Conservation (phyloP, 2,888 invertebrate genomes). For the Lypha dubia region DNA sequence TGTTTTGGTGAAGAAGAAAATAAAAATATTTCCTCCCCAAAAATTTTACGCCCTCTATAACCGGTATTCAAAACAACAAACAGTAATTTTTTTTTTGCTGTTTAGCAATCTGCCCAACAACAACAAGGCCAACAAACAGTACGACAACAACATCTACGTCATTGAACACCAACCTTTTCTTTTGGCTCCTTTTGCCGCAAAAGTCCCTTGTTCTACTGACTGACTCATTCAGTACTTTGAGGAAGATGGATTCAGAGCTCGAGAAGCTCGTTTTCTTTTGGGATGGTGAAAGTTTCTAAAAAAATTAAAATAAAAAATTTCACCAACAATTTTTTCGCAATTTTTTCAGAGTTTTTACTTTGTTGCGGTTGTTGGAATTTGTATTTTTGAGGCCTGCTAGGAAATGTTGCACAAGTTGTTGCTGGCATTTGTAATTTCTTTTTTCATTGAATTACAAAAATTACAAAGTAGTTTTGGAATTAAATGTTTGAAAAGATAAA, state of each 20-base stretch:
- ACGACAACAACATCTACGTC: slow-evolving; percentile 57
- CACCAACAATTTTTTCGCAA: slow-evolving; percentile 71
- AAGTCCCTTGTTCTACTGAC: not conserved
- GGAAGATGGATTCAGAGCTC: not conserved
- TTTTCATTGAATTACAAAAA: too few relatives aligned
- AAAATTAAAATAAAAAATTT: slow-evolving; percentile 48
- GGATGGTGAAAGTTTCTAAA: slow-evolving; percentile 65
- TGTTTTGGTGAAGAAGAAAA: slow-evolving; percentile 6
- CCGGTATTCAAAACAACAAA: slow-evolving; percentile 71
- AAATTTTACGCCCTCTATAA: slow-evolving; percentile 60
- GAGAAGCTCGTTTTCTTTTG: slow-evolving; percentile 32
- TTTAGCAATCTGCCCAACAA: slow-evolving; percentile 56
- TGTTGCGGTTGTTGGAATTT: not conserved
- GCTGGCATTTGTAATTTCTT: too few relatives aligned
- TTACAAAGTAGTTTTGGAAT: too few relatives aligned
- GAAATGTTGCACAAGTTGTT: not conserved
- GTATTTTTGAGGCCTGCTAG: not conserved
- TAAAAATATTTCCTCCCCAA: slow-evolving; percentile 44
- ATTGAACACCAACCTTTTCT: slow-evolving; percentile 65
- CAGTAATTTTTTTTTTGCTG: slow-evolving; percentile 29
- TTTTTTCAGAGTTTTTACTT: slow-evolving; percentile 59
- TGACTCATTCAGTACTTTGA: slow-evolving; percentile 28
- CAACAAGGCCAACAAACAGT: not conserved
- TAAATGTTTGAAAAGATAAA: too few relatives aligned
- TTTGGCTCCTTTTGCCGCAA: slow-evolving; percentile 25